Evolutionary conservation across 2,888 invertebrate species (phyloP).

Genomic region (Nemotelus pantherinus): DNA sequence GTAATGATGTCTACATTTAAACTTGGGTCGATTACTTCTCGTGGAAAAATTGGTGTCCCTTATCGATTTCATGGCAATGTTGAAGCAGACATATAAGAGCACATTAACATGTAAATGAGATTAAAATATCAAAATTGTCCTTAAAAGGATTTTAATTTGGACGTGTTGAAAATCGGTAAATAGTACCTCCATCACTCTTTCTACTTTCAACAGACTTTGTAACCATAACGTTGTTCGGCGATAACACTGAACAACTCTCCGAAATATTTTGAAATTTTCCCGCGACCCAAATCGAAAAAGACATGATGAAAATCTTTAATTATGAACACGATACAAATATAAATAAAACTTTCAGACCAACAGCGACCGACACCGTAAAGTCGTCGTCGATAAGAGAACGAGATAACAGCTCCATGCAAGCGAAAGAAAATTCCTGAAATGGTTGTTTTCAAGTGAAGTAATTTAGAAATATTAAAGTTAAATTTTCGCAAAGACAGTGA

Average conservation of each 20-base stretch:
- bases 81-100: no score
- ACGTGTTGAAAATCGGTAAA: background rate
- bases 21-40: no score
- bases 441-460: background rate
- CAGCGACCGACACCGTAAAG: background rate
- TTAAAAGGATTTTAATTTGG: constrained; percentile 3
- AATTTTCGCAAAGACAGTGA: background rate
- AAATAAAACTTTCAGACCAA: background rate
- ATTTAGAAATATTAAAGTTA: background rate
- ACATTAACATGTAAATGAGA: background rate
- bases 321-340: background rate
- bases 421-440: background rate
- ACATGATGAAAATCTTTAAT: background rate
- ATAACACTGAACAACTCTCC: background rate
- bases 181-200: background rate
- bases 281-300: background rate
- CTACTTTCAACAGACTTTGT: no score
- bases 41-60: no score
- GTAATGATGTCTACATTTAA: no score
- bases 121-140: background rate
- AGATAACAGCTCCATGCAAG: background rate
- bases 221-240: background rate
- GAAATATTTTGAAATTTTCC: background rate
- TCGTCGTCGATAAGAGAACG: background rate
- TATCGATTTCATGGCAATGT: no score